Evolutionary conservation across 2,113 vertebrate genomes (phyloP).

Genomic region (Lagenorhynchus albirostris): DNA sequence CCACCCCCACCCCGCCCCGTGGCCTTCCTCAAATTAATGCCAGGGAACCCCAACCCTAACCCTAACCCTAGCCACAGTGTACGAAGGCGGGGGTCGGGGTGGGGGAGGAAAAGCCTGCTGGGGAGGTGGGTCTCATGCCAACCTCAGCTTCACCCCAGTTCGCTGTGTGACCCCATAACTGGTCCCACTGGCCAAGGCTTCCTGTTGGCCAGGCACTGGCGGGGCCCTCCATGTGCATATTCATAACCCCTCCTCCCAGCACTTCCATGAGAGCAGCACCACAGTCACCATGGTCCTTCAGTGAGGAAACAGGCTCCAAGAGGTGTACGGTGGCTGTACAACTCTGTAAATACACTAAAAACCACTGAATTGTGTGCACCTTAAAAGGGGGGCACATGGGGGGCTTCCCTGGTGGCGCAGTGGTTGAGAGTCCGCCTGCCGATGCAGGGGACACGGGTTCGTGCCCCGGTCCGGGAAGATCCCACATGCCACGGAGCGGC

Average conservation of each 20-base stretch:
- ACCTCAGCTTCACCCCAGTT: not conserved
- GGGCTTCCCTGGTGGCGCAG: no score
- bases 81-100: not conserved
- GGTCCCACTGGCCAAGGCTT: not conserved
- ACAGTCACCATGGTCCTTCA: not conserved
- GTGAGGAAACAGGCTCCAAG: not conserved
- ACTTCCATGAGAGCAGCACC: not conserved
- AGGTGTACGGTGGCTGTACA: no score
- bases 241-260: not conserved
- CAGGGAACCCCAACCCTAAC: not conserved
- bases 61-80: not conserved
- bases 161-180: not conserved
- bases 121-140: not conserved
- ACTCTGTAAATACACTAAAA: not conserved
- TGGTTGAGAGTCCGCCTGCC: no score
- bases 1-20: not conserved
- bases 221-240: not conserved
- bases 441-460: no score
- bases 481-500: no score
- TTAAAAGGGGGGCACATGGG: not conserved
- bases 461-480: no score
- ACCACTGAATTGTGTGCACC: not conserved
- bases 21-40: not conserved
- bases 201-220: not conserved
- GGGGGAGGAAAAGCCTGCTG: not conserved